These are phyloP conservation scores for Cichladusa arquata DNA, from an alignment of 2,113 vertebrate species.

Conservation along the genomic window DNA sequence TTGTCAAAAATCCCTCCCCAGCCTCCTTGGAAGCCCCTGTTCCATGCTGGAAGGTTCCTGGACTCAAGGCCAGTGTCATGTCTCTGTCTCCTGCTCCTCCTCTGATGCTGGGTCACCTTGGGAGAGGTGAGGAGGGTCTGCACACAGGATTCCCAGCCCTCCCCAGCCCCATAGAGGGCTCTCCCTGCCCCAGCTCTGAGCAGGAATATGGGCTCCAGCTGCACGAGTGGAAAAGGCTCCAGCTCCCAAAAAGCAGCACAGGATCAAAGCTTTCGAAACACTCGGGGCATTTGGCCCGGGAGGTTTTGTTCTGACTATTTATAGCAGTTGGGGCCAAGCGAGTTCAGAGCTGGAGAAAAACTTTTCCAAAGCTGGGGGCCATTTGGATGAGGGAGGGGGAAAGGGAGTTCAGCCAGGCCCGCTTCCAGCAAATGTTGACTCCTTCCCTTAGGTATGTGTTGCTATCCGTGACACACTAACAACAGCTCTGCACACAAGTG, in stretches of 20 bases:
- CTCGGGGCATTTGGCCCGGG: constrained; percentile 23
- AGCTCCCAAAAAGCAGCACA: neutral
- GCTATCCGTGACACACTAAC: constrained; percentile 47
- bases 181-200: neutral
- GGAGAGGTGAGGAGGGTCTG: neutral
- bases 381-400: constrained; percentile 28
- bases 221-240: neutral
- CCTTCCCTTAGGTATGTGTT: constrained; percentile 59
- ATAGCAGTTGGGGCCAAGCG: constrained; percentile 31
- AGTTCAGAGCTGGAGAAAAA: constrained; percentile 57
- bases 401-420: constrained; percentile 27
- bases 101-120: neutral
- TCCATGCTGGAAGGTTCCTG: neutral
- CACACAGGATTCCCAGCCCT: neutral
- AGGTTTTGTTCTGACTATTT: constrained; percentile 61
- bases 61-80: fast-evolving
- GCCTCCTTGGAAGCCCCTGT: neutral
- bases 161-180: fast-evolving
- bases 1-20: neutral
- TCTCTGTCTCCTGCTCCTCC: neutral
- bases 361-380: constrained; percentile 56
- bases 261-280: constrained; percentile 63
- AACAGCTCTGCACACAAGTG: neutral
- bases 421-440: constrained; percentile 50
- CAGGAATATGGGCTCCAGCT: neutral